A percentile compares a stretch with the other conserved stretches of the same genome.
phyloP scores from a whole-genome alignment of 2,797 vertebrate species.

The Schizothorax lantsangensis region DNA sequence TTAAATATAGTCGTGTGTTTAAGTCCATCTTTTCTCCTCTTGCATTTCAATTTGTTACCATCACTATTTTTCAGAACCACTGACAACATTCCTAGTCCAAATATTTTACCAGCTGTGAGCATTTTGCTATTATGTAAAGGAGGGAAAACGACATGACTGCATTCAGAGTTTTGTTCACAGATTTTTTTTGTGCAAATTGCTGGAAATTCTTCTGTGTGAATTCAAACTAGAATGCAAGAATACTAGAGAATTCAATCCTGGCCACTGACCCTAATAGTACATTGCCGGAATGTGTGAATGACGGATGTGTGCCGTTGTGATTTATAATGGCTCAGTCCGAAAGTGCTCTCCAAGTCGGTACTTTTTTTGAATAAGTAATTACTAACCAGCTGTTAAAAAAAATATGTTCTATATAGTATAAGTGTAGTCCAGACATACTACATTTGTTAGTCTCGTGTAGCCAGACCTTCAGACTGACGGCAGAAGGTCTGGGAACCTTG shows the following conservation, averaged over 20 bases:
- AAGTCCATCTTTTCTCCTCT: conserved; percentile 45
- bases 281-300: not conserved
- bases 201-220: not conserved
- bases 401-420: not conserved
- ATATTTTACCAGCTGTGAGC: not conserved
- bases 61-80: conserved; percentile 26
- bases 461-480: not conserved
- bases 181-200: not conserved
- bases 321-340: not conserved
- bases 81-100: not conserved
- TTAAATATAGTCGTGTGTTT: conserved; percentile 43
- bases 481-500: not conserved
- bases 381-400: not conserved
- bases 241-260: not conserved
- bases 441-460: not conserved
- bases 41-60: conserved; percentile 48
- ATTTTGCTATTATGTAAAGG: conserved; percentile 2
- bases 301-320: not conserved
- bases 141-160: not conserved
- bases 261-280: not conserved
- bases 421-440: not conserved
- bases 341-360: not conserved
- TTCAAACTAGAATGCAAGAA: not conserved
- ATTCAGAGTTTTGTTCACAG: not conserved
- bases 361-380: not conserved